phyloP scores from a whole-genome alignment of 2,888 invertebrate genomes.

The Chaitophorus viminalis region DNA sequence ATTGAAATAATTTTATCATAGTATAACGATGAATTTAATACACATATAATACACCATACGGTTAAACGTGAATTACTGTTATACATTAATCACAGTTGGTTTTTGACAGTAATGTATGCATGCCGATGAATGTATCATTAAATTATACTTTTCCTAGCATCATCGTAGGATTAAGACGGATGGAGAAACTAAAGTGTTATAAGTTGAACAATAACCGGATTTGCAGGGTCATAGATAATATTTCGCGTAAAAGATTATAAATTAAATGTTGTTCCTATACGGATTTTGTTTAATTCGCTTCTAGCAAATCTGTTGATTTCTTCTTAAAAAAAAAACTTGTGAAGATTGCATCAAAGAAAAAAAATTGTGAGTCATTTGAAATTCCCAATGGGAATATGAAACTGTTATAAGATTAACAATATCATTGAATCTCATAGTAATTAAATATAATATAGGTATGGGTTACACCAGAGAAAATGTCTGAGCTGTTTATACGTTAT shows the following conservation, averaged over 20 bases:
- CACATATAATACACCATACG: background rate
- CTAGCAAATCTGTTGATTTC: background rate
- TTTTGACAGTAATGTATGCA: conserved; percentile 1
- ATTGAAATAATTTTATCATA: background rate
- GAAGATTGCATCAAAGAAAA: background rate
- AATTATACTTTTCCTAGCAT: background rate
- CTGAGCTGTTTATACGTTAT: background rate
- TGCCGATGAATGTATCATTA: background rate
- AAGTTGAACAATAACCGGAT: conserved; percentile 4
- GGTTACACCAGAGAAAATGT: background rate
- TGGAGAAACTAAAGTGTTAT: background rate
- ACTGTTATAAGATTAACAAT: background rate
- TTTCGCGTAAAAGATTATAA: background rate
- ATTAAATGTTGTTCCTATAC: conserved; percentile 6
- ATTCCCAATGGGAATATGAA: background rate
- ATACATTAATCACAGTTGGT: background rate
- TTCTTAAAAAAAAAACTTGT: background rate
- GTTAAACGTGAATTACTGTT: background rate
- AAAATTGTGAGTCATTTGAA: background rate
- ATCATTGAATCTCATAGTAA: background rate
- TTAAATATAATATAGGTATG: background rate
- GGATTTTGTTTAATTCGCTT: background rate
- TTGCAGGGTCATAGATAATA: background rate
- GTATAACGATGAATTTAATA: too few relatives aligned
- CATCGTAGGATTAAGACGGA: background rate